Percentiles rank a stretch among this genome's conserved stretches.
phyloP scores from a whole-genome alignment of 2,888 invertebrate species.

The Lochmaea crataegi region DNA sequence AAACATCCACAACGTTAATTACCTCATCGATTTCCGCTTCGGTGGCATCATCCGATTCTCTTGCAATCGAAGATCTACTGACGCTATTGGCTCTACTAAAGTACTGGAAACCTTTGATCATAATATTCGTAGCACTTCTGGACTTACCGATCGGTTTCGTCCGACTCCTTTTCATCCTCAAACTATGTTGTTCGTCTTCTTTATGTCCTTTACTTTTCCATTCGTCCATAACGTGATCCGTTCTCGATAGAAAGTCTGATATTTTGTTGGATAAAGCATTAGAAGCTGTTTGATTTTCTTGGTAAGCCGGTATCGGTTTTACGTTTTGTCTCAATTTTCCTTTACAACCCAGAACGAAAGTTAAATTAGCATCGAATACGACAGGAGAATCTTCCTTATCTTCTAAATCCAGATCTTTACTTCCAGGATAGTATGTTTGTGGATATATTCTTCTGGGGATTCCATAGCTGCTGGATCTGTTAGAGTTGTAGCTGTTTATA shows the following conservation, averaged over 20 bases:
- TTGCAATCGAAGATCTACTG: constrained; percentile 64
- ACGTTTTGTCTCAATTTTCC: constrained; percentile 76
- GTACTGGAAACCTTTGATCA: constrained; percentile 84
- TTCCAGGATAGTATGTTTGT: constrained; percentile 67
- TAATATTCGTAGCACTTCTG: constrained; percentile 82
- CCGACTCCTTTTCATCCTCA: constrained; percentile 52
- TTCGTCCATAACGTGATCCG: constrained; percentile 90
- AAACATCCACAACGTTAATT: constrained; percentile 41
- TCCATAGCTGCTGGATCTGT: constrained; percentile 63
- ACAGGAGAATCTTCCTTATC: constrained; percentile 81
- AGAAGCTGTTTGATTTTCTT: constrained; percentile 82
- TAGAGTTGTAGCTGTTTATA: constrained; percentile 61
- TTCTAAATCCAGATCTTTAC: constrained; percentile 69
- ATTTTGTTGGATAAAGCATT: constrained; percentile 81
- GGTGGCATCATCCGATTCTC: constrained; percentile 72
- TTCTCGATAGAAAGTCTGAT: constrained; percentile 81
- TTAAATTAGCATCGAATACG: constrained; percentile 84
- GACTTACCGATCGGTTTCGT: constrained; percentile 70
- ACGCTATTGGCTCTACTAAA: constrained; percentile 72
- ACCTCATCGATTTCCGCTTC: constrained; percentile 74
- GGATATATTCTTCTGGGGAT: constrained; percentile 78
- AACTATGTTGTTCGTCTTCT: constrained; percentile 61
- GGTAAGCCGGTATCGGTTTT: constrained; percentile 79
- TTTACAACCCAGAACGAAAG: constrained; percentile 81
- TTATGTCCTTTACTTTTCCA: constrained; percentile 80